Percentiles rank a stretch among this genome's conserved stretches.
These are phyloP conservation scores for Notothenia coriiceps DNA, from an alignment of 2,113 vertebrate species.

Conservation along the genomic window DNA sequence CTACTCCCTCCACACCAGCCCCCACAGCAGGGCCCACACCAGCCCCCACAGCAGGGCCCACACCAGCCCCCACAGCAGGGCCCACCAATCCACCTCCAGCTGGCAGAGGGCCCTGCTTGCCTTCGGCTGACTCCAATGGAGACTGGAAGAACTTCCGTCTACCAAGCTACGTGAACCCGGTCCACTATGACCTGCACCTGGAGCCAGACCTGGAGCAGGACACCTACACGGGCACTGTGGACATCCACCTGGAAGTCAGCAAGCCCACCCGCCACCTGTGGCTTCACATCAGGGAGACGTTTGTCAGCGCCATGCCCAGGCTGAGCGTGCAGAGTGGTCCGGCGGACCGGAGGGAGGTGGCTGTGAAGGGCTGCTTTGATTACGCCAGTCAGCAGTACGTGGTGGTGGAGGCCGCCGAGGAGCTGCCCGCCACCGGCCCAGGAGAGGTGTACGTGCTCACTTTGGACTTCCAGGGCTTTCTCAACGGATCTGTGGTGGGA, in stretches of 20 bases:
- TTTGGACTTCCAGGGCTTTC: slow-evolving; percentile 91
- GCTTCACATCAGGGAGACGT: slow-evolving; percentile 93
- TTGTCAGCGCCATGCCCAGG: slow-evolving; percentile 83
- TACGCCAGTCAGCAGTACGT: slow-evolving; percentile 89
- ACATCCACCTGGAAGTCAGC: slow-evolving; percentile 81
- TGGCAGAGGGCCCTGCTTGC: slow-evolving; percentile 79
- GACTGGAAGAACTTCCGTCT: slow-evolving; percentile 90
- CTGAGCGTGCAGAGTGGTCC: slow-evolving; percentile 60
- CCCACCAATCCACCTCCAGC: slow-evolving; percentile 32
- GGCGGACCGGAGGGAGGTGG: slow-evolving; percentile 52
- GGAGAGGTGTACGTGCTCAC: slow-evolving; percentile 84
- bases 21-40: too few relatives aligned
- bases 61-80: slow-evolving; percentile 23
- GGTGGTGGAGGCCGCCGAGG: slow-evolving; percentile 85
- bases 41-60: slow-evolving; percentile 29
- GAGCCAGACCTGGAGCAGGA: slow-evolving; percentile 87
- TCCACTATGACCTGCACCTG: slow-evolving; percentile 92
- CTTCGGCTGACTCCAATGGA: slow-evolving; percentile 82
- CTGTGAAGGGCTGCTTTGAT: slow-evolving; percentile 87
- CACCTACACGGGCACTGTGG: slow-evolving; percentile 88
- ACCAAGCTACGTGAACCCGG: slow-evolving; percentile 85
- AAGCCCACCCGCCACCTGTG: slow-evolving; percentile 85
- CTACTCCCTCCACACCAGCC: slow-evolving; percentile 7
- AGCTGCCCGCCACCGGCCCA: slow-evolving; percentile 51
- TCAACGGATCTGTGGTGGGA: slow-evolving; percentile 94